phyloP scores from a whole-genome alignment of 2,797 vertebrate genomes.

The Squalus acanthias region DNA sequence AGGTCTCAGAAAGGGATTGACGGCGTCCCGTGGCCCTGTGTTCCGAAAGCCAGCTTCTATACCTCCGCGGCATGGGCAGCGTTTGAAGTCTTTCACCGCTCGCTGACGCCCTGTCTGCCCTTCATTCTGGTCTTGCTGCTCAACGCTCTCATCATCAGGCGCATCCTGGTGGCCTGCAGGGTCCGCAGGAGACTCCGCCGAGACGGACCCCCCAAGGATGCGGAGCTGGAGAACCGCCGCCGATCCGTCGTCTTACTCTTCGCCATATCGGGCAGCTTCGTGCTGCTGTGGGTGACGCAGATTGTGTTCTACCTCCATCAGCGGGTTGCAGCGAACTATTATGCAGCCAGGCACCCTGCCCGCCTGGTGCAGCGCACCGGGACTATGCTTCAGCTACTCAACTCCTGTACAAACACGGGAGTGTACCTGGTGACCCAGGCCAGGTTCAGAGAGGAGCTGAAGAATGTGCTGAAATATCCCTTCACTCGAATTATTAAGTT shows the following conservation, averaged over 20 bases:
- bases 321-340: neutral
- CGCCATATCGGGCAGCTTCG: neutral
- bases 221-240: neutral
- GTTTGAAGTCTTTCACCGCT: too few species aligned
- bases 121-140: neutral
- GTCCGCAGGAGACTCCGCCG: neutral
- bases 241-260: neutral
- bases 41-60: too few species aligned
- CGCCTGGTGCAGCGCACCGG: neutral
- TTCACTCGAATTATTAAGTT: too few species aligned
- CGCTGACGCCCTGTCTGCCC: too few species aligned
- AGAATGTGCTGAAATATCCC: too few species aligned
- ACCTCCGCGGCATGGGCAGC: too few species aligned
- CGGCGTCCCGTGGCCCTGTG: too few species aligned
- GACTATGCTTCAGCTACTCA: neutral
- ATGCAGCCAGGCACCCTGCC: neutral
- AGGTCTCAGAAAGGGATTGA: neutral
- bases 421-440: neutral
- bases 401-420: neutral
- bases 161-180: neutral
- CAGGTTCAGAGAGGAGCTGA: neutral
- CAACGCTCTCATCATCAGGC: neutral
- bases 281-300: neutral
- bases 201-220: neutral
- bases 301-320: neutral